These are phyloP conservation scores for Adoxophyes honmai DNA, from an alignment of 1,140 invertebrate species.

Conservation along the genomic window DNA sequence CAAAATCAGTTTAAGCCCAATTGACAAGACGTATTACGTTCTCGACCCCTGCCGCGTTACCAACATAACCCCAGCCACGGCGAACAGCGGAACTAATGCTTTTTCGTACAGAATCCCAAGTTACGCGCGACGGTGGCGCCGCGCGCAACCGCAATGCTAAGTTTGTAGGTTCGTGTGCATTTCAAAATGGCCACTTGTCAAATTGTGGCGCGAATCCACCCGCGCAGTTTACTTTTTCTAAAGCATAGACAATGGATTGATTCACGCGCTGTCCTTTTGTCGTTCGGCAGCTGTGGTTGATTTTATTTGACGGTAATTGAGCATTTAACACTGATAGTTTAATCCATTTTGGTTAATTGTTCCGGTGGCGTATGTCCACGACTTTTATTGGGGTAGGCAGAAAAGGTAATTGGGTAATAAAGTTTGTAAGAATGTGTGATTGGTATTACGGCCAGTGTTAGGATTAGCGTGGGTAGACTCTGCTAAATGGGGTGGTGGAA, in stretches of 20 bases:
- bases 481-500: too few species aligned
- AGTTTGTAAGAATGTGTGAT: too few species aligned
- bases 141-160: background rate
- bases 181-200: constrained; percentile 58
- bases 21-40: constrained; percentile 61
- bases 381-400: background rate
- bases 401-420: too few species aligned
- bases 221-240: constrained; percentile 35
- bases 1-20: constrained; percentile 67
- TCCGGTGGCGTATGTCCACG: background rate
- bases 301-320: constrained; percentile 23
- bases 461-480: too few species aligned
- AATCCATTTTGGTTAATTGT: background rate
- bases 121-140: background rate
- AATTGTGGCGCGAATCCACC: constrained; percentile 53
- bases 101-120: background rate
- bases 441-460: too few species aligned
- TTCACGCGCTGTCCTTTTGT: constrained; percentile 23
- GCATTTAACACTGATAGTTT: background rate
- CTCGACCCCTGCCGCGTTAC: constrained; percentile 18
- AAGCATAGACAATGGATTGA: constrained; percentile 43
- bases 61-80: background rate
- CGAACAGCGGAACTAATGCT: background rate
- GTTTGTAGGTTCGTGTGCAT: constrained; percentile 17
- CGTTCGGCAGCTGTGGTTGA: constrained; percentile 27